Evolutionary conservation across 2,888 invertebrate species (phyloP), one percentile per base, ranked within the genome.

Genomic region (Catocala fraxini): DNA sequence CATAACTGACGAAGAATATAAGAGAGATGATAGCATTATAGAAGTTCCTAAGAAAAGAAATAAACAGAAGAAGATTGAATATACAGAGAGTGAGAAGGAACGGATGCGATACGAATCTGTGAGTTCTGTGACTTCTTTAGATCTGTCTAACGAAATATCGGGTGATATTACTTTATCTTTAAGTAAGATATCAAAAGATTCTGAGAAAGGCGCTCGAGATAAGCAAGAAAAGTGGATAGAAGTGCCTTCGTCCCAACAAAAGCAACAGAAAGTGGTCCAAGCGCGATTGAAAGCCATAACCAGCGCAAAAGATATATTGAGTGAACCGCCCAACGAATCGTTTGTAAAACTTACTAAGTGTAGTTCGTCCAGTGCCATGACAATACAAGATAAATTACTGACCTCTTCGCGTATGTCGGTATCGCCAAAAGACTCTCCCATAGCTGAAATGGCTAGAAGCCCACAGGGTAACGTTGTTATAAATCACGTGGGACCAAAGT

Each of bases 1-100:
- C 9, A 76, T 94, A 43, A 90, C 93, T 4, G 92, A 91, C 41
- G 94, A 95, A 39, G 95, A 96, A 54, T 81, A 95, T 15, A 93
- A 92, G 56, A 93, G 83, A 73, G 93, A 95, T 56, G 91, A 94
- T 61, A 87, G 87, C 58, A 66, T 89, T 0, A 56, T 83, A 13
- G 92, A 92, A 51, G 78, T 88, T 63, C 65, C 72, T 60, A 81
- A 92, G 71, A 94, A 80, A 89, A 95, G 82, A 85, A 90, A 75
- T 85, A 95, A 73, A 80, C 91, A 71, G 67, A 95, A 86, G 83
- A 95, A 85, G 84, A 92, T 91, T 68, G 94, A 87, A 55, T 95
- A 86, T 68, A 95, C 81, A 58, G 94, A 89, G 51, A 91, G 78
- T 84, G 95, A 90, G 72, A 94, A 86, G 77, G 92, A 85, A 12